A percentile compares a stretch with the other conserved stretches of the same genome.
Evolutionary conservation across 2,888 invertebrate genomes (phyloP).

Genomic region (Yponomeuta sedellus): DNA sequence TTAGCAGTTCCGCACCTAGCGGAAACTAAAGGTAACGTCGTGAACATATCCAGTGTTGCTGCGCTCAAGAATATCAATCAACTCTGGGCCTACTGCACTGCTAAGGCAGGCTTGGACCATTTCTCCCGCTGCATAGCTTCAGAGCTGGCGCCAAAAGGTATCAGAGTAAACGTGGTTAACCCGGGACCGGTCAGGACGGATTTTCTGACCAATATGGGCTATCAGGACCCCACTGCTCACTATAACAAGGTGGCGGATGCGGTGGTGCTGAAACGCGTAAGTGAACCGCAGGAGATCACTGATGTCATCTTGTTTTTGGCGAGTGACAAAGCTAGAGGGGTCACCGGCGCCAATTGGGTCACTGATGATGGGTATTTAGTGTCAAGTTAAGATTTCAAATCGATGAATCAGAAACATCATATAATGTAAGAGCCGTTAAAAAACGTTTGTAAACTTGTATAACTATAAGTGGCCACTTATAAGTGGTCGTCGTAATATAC

Average conservation of each 20-base stretch:
- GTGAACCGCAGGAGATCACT: conserved; percentile 84
- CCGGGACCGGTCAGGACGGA: conserved; percentile 89
- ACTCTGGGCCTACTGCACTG: conserved; percentile 86
- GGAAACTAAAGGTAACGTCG: conserved; percentile 83
- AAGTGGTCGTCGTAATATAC: too few relatives aligned
- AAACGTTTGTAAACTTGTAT: too few relatives aligned
- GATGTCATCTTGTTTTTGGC: conserved; percentile 88
- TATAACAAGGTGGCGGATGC: conserved; percentile 78
- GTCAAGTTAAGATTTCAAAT: too few relatives aligned
- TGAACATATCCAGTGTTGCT: conserved; percentile 91
- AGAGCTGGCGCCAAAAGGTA: conserved; percentile 81
- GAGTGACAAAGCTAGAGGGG: conserved; percentile 63
- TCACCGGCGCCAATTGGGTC: conserved; percentile 20
- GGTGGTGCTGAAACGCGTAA: conserved; percentile 82
- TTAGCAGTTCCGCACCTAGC: conserved; percentile 85
- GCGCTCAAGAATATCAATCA: conserved; percentile 87
- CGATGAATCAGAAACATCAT: too few relatives aligned
- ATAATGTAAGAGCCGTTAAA: too few relatives aligned
- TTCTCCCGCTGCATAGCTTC: conserved; percentile 88
- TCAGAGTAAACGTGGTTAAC: conserved; percentile 87
- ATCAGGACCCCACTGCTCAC: conserved; percentile 83
- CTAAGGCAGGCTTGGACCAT: conserved; percentile 91
- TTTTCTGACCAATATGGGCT: conserved; percentile 82
- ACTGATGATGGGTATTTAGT: conserved; percentile 21
- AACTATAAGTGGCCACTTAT: too few relatives aligned